These are phyloP conservation scores for Laupala kohalensis DNA, from an alignment of 1,140 invertebrate genomes.

Conservation along the genomic window DNA sequence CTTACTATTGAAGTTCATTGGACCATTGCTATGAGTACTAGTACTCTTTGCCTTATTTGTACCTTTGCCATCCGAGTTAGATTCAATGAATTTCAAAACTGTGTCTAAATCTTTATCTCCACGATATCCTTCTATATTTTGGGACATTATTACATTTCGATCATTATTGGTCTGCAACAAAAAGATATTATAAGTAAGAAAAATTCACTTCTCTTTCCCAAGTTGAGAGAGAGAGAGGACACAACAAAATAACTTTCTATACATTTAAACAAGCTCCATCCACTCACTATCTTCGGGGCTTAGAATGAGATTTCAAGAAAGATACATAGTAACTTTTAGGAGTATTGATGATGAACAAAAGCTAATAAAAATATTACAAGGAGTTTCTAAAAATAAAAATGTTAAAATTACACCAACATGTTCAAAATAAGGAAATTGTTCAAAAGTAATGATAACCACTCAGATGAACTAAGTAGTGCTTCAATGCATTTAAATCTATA, in stretches of 20 bases:
- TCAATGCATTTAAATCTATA: too few species aligned
- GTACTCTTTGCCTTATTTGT: conserved; percentile 25
- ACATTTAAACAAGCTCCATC: too few species aligned
- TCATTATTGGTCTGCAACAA: conserved; percentile 33
- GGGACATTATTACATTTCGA: conserved; percentile 45
- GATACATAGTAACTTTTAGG: too few species aligned
- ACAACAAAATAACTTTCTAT: neutral
- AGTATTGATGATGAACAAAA: too few species aligned
- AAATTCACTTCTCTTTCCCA: neutral
- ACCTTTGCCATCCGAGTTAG: conserved; percentile 27
- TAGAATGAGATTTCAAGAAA: too few species aligned
- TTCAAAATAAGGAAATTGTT: too few species aligned
- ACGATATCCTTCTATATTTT: conserved; percentile 49
- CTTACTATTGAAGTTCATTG: conserved; percentile 5
- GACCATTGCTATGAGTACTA: conserved; percentile 3
- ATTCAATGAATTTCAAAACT: conserved; percentile 40
- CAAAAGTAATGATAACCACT: too few species aligned
- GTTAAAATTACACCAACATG: too few species aligned
- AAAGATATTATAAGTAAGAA: conserved; percentile 1
- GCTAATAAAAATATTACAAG: too few species aligned
- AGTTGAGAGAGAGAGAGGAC: neutral
- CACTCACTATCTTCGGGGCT: too few species aligned
- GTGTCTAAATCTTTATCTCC: conserved; percentile 42
- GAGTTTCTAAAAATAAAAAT: too few species aligned
- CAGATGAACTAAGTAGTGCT: too few species aligned